Base-by-base conservation (phyloP, 2,797 vertebrate genomes). In the Hydrophis major region DNA sequence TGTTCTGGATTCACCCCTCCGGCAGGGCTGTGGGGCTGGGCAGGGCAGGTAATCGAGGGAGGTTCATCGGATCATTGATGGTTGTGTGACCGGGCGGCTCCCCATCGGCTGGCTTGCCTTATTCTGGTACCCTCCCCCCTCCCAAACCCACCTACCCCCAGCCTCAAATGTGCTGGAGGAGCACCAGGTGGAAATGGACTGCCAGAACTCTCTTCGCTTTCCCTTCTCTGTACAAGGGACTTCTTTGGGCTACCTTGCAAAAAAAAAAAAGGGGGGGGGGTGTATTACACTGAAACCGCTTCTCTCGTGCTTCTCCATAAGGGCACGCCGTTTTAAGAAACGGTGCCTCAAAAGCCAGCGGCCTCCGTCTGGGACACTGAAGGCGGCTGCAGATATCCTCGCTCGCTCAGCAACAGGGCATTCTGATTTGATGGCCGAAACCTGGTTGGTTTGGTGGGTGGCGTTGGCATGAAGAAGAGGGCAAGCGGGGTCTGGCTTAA, bases 1-100 rank as follows among this genome's bases (percentile, higher is more conserved):
- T 94, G 25, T 61, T 97, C 95, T 95, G 95, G 96, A 96, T 95
- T 95, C 63, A 95, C 88, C 96, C 95, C 95, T 92, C 96, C 10
- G 78, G 94, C 94, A 93, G 95, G 94, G 95, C 96, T 97, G 96
- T 90, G 96, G 96, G 96, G 94, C 93, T 1, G 11, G 20, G 25
- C 22, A 14, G 37, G 37, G 6, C 6, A 96, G 96, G 87, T 28
- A 25, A 60, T 22, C 59, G 69, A 66, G 32, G n/a, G n/a, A 92
- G 92, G 55, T 95, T 91, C 61, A 1, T 28, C 0, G 94, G 94
- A 83, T 94, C 94, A 94, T 95, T 92, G 60, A 0, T 94, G 90
- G 93, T 90, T 93, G 93, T 66, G 53, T 93, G 93, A 8, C 95
- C 88, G 96, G 95, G 87, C 87, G 95, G 94, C 93, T 95, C 90